A percentile compares a stretch with the other conserved stretches of the same genome.
These are phyloP conservation scores for Lepidochrysops patricia DNA, from an alignment of 2,888 invertebrate species.

Conservation along the genomic window DNA sequence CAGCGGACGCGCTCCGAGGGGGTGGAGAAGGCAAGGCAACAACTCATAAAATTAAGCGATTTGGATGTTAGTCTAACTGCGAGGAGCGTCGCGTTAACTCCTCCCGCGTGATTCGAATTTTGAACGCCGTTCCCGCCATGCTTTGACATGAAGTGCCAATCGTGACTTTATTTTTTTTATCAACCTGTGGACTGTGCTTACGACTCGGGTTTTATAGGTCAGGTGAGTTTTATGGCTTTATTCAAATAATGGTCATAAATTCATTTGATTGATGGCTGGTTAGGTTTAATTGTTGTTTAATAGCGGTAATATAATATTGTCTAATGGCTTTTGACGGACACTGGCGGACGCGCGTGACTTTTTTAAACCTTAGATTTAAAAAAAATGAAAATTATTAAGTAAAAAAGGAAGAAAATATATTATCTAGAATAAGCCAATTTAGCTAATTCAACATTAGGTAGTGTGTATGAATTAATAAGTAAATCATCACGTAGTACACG, in stretches of 20 bases:
- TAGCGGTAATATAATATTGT: slow-evolving; percentile 1
- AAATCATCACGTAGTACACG: no score
- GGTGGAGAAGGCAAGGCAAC: slow-evolving; percentile 76
- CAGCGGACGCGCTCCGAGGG: slow-evolving; percentile 47
- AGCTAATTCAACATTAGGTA: no score
- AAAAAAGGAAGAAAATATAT: no score
- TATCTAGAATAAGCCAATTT: no score
- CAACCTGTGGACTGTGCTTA: slow-evolving; percentile 24
- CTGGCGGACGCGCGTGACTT: background rate
- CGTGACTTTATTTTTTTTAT: slow-evolving; percentile 28
- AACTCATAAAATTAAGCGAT: slow-evolving; percentile 77
- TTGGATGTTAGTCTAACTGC: slow-evolving; percentile 75
- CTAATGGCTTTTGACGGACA: background rate
- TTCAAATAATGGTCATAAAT: slow-evolving; percentile 17
- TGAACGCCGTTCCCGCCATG: slow-evolving; percentile 42
- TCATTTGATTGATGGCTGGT: background rate
- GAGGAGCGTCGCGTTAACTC: slow-evolving; percentile 69
- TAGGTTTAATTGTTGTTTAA: slow-evolving; percentile 4
- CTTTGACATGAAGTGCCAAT: slow-evolving; percentile 37
- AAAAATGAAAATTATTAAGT: no score
- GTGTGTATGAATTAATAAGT: no score
- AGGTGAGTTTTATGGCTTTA: slow-evolving; percentile 21
- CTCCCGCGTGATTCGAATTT: slow-evolving; percentile 28
- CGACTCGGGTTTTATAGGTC: slow-evolving; percentile 23
- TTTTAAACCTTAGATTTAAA: no score